Percentiles rank a stretch among this genome's conserved stretches.
Evolutionary conservation across 2,888 invertebrate species (phyloP).

Genomic region (Eumacrocentrus americanus): DNA sequence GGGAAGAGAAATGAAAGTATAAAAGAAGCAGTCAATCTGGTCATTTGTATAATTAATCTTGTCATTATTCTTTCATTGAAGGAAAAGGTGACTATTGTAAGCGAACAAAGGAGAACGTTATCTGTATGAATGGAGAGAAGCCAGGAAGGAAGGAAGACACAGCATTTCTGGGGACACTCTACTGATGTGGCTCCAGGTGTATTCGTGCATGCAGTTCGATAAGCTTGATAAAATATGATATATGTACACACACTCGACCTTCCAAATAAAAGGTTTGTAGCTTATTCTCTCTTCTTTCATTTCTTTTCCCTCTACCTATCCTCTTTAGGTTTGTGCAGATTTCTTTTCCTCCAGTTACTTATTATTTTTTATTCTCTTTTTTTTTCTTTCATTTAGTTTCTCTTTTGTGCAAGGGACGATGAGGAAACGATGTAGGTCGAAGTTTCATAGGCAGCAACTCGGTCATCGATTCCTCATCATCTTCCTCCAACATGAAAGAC

Average conservation of each 20-base stretch:
- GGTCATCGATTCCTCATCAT: slow-evolving; percentile 6
- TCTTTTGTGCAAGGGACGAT: too few relatives aligned
- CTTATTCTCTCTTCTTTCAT: not conserved
- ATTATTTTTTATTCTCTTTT: too few relatives aligned
- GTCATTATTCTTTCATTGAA: too few relatives aligned
- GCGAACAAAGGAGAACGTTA: not conserved
- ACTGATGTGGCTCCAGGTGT: not conserved
- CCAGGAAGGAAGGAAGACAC: not conserved
- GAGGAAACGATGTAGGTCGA: too few relatives aligned
- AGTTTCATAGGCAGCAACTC: not conserved
- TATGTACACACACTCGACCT: not conserved
- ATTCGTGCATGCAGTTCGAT: not conserved
- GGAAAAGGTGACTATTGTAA: not conserved
- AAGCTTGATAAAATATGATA: not conserved
- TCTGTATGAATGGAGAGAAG: too few relatives aligned
- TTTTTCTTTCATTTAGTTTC: too few relatives aligned
- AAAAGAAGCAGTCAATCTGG: too few relatives aligned
- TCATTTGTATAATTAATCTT: too few relatives aligned
- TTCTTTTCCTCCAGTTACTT: too few relatives aligned
- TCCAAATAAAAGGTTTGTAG: not conserved
- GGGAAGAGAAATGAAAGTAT: not conserved
- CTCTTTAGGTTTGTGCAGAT: too few relatives aligned
- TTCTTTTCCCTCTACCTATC: not conserved
- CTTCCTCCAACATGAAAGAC: too few relatives aligned
- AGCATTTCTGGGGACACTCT: not conserved